Base-by-base conservation (phyloP, 2,797 vertebrate genomes). In the Tokudaia tokunoshimensis region DNA sequence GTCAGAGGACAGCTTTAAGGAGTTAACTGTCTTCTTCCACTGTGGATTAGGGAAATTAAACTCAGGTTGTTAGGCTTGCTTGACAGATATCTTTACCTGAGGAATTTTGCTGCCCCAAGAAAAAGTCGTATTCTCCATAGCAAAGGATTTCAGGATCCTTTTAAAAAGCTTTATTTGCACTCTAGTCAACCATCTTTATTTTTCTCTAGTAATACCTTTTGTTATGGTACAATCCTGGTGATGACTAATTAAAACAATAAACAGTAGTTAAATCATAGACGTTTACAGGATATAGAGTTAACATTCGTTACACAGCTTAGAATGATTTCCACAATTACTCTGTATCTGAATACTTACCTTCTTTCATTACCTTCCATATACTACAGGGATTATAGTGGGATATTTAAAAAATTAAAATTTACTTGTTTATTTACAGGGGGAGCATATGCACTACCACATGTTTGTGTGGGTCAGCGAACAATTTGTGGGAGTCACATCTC, bases 221-320 rank as follows among this genome's bases (percentile, higher is more conserved):
- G 11, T 85, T 91, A 19, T 87, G 29, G 79, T 82, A 86, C 1
- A 12, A 82, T 89, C 70, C 37, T 78, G 26, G n/a, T 85, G 80
- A 55, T 95, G 44, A 94, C 26, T 94, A 50, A 79, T 67, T 91
- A 41, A 19, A 84, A 31, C 96, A 95, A 70, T 75, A 89, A 89
- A 63, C 14, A 75, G 26, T 47, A 34, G 19, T 70, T 94, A 37
- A 91, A 94, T 57, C 50, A 91, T 94, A 92, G 37, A 88, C 2
- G 10, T 78, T 85, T 75, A 2, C 10, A 94, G 67, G 37, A 70
- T 34, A 1, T 74, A 76, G 65, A 89, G 79, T 65, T 91, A 92
- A 57, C 89, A 47, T 87, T 81, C 96, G 59, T 92, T 92, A 15
- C 26, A 55, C 84, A n/a, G 61, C 31, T 89, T 92, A 80, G 31